Base-by-base conservation (phyloP, 1,140 invertebrate species). In the Drosophila pectinifera region DNA sequence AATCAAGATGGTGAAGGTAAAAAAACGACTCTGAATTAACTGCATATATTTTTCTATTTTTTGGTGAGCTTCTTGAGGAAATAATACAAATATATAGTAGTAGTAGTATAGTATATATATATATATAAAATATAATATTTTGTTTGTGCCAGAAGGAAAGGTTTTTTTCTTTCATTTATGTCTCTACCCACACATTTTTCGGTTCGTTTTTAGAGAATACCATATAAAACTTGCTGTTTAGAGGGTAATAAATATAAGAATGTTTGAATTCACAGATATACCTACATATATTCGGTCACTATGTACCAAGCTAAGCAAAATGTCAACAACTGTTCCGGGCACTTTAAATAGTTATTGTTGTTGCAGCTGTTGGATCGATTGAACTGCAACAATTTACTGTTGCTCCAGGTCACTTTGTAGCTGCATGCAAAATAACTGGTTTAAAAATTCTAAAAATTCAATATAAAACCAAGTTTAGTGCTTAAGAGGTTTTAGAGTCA, bases 251-350 rank as follows among this genome's bases (percentile, higher is more conserved):
- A 55, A 55, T 10, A 10, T 14, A n/a, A 16, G 6, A 11, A 38
- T 54, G 5, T 38, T 5, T 39, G 5, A 53, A 20, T 14, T 34
- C 22, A 18, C 24, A 38, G 14, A 5, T 54, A 28, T 13, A 18
- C 34, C 16, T 24, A 16, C 6, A 13, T 4, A 18, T 38, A 34
- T 43, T 20, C 46, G 16, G 26, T 31, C 8, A 31, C 36, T 6
- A 2, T 43, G 11, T 26, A 24, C 8, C 28, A 43, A 43, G 13
- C 4, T n/a, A n/a, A n/a, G n/a, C n/a, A 64, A 24, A 43, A 63
- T 65, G 63, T 65, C 63, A 67, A 67, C 59, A 48, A 46, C 63
- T 63, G 18, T 26, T 14, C 24, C 42, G 16, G 43, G 61, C 31
- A 65, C 34, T 64, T 48, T 34, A 53, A 22, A n/a, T 16, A 18